Evolutionary conservation across 2,888 invertebrate species (phyloP), one percentile per base, ranked within the genome.

Genomic region (Pegoplata infirma): DNA sequence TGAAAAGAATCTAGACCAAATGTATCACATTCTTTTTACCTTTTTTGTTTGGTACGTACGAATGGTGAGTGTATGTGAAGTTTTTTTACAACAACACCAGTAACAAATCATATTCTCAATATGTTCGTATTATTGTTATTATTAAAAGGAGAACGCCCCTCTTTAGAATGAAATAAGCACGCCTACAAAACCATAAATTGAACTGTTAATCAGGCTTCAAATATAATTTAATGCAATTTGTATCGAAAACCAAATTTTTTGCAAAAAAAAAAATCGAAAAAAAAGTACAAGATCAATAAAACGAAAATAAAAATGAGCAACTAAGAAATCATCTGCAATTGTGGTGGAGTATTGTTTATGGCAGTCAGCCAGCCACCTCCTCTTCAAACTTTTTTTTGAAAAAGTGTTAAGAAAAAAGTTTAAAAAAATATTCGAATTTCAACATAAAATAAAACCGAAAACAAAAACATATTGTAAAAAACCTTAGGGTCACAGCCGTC

Each of bases 131-230:
- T 72, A 64, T 40, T 40, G 36, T 40, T 40, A 40, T n/a, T 40
- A 55, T 69, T 72, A 64, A 73, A 68, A 32, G 53, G 19, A 32
- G 53, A 67, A 79, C 79, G 79, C 79, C 80, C 80, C 81, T 80
- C 81, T 82, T 82, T 82, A 81, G 80, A 79, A 81, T 80, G 77
- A 80, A 82, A 77, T 82, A 80, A 82, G 76, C 73, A 82, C 82
- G 83, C 83, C 83, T 78, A 80, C 82, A 76, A 82, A 76, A 76
- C 80, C 83, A 83, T 83, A 83, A 83, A 82, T 83, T 83, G 83
- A 83, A 83, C 82, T 83, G 82, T 83, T 83, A 83, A 83, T 83
- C 83, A 81, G 75, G 79, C 76, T 82, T 80, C 80, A 81, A 82
- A 82, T 81, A 82, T 83, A 83, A 82, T 83, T 83, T 83, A 83